A percentile compares a stretch with the other conserved stretches of the same genome.
These are phyloP conservation scores for Dione vanillae DNA, from an alignment of 2,888 invertebrate species.

Conservation along the genomic window DNA sequence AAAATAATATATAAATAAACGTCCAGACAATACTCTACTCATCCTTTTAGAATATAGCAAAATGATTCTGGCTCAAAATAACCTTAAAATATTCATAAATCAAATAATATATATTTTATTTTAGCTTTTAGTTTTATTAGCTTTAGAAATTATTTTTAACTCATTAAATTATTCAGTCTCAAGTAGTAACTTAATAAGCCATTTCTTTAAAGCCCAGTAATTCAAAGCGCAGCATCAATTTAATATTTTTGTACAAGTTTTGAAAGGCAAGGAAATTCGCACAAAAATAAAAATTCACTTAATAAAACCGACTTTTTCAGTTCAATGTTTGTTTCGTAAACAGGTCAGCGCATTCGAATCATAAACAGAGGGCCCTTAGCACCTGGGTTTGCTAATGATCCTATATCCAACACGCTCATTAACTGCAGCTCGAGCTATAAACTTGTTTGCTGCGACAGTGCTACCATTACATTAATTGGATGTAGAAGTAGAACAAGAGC, in stretches of 20 bases:
- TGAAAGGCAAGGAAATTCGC: neutral
- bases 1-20: slow-evolving; percentile 21
- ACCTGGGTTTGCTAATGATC: slow-evolving; percentile 34
- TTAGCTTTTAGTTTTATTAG: neutral
- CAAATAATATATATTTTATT: neutral
- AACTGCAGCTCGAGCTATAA: slow-evolving; percentile 34
- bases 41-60: slow-evolving; percentile 1
- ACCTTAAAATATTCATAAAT: neutral
- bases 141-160: neutral
- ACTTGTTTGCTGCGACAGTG: slow-evolving; percentile 37
- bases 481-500: slow-evolving; percentile 26
- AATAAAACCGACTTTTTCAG: slow-evolving; percentile 11
- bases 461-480: slow-evolving; percentile 39
- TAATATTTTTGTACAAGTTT: slow-evolving; percentile 2
- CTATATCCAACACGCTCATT: slow-evolving; percentile 39
- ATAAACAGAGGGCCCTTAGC: slow-evolving; percentile 30
- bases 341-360: slow-evolving; percentile 31
- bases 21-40: neutral
- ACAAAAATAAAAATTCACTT: slow-evolving; percentile 10
- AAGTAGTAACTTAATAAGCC: neutral
- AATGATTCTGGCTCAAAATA: neutral
- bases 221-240: neutral
- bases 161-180: neutral
- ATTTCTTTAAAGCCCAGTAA: neutral
- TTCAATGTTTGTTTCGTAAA: slow-evolving; percentile 20